A percentile compares a stretch with the other conserved stretches of the same genome.
Evolutionary conservation across 2,797 vertebrate species (phyloP).

Genomic region (Smutsia temminckii): DNA sequence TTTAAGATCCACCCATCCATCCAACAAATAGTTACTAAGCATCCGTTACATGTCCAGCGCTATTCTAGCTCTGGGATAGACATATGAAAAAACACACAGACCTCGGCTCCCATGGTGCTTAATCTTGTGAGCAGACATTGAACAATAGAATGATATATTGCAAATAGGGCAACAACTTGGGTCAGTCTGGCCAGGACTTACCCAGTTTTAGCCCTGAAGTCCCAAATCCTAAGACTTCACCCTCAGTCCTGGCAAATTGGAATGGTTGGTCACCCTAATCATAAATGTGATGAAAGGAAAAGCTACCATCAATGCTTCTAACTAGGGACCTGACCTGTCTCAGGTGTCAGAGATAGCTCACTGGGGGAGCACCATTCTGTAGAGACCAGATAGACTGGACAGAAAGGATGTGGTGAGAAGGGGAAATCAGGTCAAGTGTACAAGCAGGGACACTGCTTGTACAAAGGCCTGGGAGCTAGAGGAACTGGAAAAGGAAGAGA

Average conservation of each 20-base stretch:
- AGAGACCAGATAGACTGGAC: neutral
- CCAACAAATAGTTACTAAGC: neutral
- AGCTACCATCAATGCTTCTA: neutral
- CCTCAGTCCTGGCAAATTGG: neutral
- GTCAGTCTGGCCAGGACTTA: neutral
- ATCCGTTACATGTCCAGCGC: neutral
- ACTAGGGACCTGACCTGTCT: neutral
- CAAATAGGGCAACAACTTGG: neutral
- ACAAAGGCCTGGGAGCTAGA: neutral
- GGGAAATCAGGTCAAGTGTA: neutral
- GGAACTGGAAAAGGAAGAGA: neutral
- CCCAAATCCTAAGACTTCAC: neutral
- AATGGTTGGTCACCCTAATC: neutral
- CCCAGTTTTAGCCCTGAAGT: neutral
- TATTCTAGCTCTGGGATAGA: neutral
- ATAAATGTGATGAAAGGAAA: neutral
- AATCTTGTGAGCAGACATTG: neutral
- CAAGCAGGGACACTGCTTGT: too few species aligned
- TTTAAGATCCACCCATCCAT: neutral
- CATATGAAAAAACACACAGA: neutral
- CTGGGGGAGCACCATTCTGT: fast-evolving
- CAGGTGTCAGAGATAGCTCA: neutral
- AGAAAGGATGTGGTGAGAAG: neutral
- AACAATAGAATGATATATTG: neutral
- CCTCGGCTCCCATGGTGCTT: neutral